Conservation (phyloP, 1,140 invertebrate species). For the Acyrthosiphon pisum region DNA sequence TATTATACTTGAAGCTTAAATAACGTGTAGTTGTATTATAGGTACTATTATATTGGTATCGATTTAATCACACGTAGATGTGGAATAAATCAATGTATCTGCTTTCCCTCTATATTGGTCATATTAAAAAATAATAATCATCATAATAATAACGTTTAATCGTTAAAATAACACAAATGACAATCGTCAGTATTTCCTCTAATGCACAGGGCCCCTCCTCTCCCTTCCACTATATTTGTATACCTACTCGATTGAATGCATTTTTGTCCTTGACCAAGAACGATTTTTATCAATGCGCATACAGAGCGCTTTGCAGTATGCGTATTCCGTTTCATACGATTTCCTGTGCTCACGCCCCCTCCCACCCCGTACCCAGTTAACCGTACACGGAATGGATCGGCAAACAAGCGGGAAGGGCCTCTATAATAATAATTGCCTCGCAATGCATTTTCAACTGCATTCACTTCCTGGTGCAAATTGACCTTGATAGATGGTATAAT, state of each 20-base stretch:
- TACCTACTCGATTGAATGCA: slow-evolving; percentile 16
- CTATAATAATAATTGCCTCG: slow-evolving; percentile 44
- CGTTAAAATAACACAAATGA: slow-evolving; percentile 1
- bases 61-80: neutral
- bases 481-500: slow-evolving; percentile 13
- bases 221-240: neutral
- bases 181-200: slow-evolving; percentile 12
- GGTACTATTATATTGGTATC: neutral
- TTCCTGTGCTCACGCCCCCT: neutral
- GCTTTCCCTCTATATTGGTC: neutral
- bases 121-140: neutral
- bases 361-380: neutral
- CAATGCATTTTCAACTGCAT: slow-evolving; percentile 52
- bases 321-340: slow-evolving; percentile 23
- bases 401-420: slow-evolving; percentile 27
- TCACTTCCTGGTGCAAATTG: slow-evolving; percentile 45
- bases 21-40: neutral
- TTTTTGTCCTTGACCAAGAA: slow-evolving; percentile 51
- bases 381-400: slow-evolving; percentile 22
- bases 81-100: neutral
- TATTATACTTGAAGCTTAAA: neutral
- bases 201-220: neutral
- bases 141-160: neutral
- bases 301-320: slow-evolving; percentile 19
- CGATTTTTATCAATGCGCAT: slow-evolving; percentile 38